phyloP scores from a whole-genome alignment of 2,113 vertebrate genomes.

The Rissa tridactyla region DNA sequence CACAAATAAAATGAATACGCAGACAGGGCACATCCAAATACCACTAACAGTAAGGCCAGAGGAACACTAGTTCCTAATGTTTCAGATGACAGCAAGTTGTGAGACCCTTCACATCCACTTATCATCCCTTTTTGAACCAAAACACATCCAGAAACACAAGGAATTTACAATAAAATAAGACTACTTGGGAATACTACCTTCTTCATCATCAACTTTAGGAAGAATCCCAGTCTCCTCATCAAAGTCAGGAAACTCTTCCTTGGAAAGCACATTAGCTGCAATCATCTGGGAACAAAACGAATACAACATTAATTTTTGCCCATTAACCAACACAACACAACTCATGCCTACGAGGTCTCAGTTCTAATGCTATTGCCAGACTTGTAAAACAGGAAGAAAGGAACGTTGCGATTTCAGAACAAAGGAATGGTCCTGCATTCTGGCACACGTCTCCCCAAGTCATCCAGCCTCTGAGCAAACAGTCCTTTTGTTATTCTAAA shows the following conservation, averaged over 20 bases:
- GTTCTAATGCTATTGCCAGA: background rate
- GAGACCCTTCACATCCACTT: background rate
- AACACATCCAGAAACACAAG: background rate
- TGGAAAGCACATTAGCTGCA: slow-evolving; percentile 96
- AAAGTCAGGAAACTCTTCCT: slow-evolving; percentile 98
- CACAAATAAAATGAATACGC: background rate
- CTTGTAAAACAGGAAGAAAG: background rate
- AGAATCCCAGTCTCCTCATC: slow-evolving; percentile 98
- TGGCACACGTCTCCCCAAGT: background rate
- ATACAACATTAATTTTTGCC: background rate
- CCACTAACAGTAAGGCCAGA: background rate
- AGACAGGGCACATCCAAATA: background rate
- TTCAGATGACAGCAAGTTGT: background rate
- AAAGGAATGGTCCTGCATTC: background rate
- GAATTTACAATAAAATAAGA: background rate
- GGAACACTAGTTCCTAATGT: background rate
- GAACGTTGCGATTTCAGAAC: background rate
- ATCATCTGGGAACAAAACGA: slow-evolving; percentile 85
- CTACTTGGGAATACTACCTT: slow-evolving; percentile 76
- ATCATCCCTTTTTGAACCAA: background rate
- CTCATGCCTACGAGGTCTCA: background rate
- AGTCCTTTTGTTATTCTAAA: background rate
- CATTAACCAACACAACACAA: rapidly evolving
- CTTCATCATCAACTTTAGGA: slow-evolving; percentile 97
- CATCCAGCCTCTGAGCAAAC: background rate